Conservation (phyloP, 1,140 invertebrate species). For the Sarcophaga peregrina region DNA sequence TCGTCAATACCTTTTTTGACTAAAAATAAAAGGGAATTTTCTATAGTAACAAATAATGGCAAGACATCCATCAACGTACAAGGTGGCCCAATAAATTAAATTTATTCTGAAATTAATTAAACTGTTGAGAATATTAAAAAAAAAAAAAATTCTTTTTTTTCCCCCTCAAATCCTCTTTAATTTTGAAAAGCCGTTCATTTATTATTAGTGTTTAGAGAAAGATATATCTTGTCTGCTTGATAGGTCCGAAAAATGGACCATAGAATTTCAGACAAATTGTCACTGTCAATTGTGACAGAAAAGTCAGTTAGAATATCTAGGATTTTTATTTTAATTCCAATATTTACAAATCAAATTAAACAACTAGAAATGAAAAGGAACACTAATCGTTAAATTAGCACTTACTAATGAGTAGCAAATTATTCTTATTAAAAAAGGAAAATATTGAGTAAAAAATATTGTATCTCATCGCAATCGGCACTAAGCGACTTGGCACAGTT, state of each 20-base stretch:
- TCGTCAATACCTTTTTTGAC: too few relatives aligned
- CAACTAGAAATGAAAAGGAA: too few relatives aligned
- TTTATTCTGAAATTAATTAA: constrained; percentile 23
- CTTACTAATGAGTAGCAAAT: too few relatives aligned
- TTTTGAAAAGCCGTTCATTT: too few relatives aligned
- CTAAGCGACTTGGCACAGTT: constrained; percentile 36
- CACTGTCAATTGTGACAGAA: neutral
- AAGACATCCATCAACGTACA: constrained; percentile 32
- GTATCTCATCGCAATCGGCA: constrained; percentile 46
- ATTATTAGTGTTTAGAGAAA: too few relatives aligned
- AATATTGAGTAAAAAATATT: constrained; percentile 3
- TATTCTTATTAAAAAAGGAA: too few relatives aligned
- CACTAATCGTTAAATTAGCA: too few relatives aligned
- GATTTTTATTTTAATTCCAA: neutral
- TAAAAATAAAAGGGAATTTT: too few relatives aligned
- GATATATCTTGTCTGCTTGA: neutral
- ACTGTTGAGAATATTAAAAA: constrained; percentile 18
- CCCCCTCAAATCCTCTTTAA: too few relatives aligned
- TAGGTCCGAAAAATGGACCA: neutral
- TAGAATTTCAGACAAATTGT: neutral
- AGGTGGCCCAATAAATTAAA: constrained; percentile 33
- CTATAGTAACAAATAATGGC: too few relatives aligned
- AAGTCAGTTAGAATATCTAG: neutral
- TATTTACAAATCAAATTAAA: neutral
- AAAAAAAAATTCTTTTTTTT: too few relatives aligned